Evolutionary conservation across 2,113 vertebrate species (phyloP).

Genomic region (Conger conger): DNA sequence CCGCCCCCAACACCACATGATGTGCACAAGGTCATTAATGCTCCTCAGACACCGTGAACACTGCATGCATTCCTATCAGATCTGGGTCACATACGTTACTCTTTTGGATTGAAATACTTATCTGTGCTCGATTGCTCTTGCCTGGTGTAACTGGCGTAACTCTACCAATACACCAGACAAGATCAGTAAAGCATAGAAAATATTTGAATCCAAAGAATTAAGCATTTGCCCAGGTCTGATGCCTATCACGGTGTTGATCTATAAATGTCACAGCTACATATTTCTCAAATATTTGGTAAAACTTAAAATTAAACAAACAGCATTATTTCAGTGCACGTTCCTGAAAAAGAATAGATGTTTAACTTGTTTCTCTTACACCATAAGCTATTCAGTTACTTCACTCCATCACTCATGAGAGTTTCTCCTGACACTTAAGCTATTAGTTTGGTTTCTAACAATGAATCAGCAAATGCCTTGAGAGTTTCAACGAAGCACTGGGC

Average conservation of each 20-base stretch:
- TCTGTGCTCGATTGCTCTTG: no score
- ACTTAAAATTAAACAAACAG: background rate
- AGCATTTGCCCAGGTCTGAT: no score
- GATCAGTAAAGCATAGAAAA: no score
- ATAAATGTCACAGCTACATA: background rate
- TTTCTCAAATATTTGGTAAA: background rate
- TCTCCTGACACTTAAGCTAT: background rate
- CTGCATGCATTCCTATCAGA: background rate
- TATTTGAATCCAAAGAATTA: no score
- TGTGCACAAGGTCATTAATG: background rate
- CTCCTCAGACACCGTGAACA: background rate
- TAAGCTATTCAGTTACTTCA: background rate
- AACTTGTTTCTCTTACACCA: background rate
- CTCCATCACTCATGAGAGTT: background rate
- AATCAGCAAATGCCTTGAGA: background rate
- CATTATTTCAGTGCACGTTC: background rate
- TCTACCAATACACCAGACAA: no score
- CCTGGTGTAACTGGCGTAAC: no score
- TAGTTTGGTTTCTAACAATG: background rate
- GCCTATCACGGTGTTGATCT: no score
- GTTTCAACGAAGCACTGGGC: background rate
- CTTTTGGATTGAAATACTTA: no score
- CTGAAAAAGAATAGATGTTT: background rate
- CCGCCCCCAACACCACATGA: background rate
- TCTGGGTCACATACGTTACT: no score